Evolutionary conservation across 2,888 invertebrate genomes (phyloP).

Genomic region (Sinodicranocentrus sp.): DNA sequence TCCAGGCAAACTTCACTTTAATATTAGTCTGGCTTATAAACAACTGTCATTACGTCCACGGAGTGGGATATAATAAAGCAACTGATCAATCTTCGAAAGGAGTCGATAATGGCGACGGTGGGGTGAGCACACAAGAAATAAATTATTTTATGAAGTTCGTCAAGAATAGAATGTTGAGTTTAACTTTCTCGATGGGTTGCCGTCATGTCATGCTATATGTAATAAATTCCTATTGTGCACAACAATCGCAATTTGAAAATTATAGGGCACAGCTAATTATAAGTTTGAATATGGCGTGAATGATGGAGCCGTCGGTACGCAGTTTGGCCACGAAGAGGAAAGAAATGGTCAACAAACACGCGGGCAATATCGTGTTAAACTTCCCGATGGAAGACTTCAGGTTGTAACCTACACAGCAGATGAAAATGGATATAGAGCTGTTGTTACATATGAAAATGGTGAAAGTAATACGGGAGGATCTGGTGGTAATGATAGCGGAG

Average conservation of each 20-base stretch:
- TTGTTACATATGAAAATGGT: slow-evolving; percentile 63
- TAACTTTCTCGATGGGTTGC: no score
- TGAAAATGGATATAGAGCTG: slow-evolving; percentile 71
- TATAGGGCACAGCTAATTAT: slow-evolving; percentile 71
- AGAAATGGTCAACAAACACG: slow-evolving; percentile 70
- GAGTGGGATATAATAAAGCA: slow-evolving; percentile 29
- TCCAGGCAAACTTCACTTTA: slow-evolving; percentile 20
- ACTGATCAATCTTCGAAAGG: slow-evolving; percentile 31
- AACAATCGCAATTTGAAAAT: slow-evolving; percentile 29
- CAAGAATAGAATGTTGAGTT: no score
- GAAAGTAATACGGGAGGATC: background rate
- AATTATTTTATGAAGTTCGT: background rate
- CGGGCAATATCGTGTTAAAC: slow-evolving; percentile 67
- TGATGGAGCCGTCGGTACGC: slow-evolving; percentile 66
- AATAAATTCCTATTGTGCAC: background rate
- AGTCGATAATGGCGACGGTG: slow-evolving; percentile 31
- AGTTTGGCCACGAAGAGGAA: slow-evolving; percentile 75
- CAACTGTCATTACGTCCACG: slow-evolving; percentile 8
- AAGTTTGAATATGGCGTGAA: slow-evolving; percentile 74
- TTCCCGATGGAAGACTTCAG: slow-evolving; percentile 73
- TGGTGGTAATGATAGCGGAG: slow-evolving; percentile 17
- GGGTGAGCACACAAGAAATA: slow-evolving; percentile 27
- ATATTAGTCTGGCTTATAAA: slow-evolving; percentile 23
- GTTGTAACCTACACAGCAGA: slow-evolving; percentile 74
- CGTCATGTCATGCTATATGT: no score